A percentile compares a stretch with the other conserved stretches of the same genome.
These are phyloP conservation scores for Xerus rutilus DNA, from an alignment of 2,797 vertebrate genomes.

Conservation along the genomic window DNA sequence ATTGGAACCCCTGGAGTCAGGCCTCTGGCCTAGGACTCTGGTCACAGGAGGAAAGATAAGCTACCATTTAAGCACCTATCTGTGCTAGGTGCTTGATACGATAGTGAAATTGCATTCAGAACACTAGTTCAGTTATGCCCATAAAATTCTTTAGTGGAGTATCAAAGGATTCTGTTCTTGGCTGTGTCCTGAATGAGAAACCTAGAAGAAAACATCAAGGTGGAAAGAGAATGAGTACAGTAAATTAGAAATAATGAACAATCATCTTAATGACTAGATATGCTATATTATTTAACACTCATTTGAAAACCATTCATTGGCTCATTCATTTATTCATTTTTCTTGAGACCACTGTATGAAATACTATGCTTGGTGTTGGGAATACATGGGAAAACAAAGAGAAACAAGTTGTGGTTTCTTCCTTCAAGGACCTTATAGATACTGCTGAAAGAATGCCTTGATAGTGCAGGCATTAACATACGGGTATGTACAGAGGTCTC, in stretches of 20 bases:
- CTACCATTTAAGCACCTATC: neutral
- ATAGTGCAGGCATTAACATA: neutral
- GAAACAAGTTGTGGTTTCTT: neutral
- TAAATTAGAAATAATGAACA: neutral
- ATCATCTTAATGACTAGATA: neutral
- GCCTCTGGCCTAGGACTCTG: too few relatives aligned
- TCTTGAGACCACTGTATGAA: constrained; percentile 12
- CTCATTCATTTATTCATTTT: constrained; percentile 46
- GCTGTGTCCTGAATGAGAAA: constrained; percentile 10
- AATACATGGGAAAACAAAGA: constrained; percentile 28
- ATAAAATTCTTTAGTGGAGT: neutral
- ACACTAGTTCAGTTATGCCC: neutral
- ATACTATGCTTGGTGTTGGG: constrained; percentile 25
- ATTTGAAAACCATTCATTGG: neutral
- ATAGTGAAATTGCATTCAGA: constrained; percentile 1
- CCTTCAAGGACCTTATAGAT: neutral
- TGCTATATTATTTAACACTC: neutral
- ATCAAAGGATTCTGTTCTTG: neutral
- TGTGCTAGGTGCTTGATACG: neutral
- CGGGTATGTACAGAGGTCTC: neutral
- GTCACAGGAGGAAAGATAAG: neutral
- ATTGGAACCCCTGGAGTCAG: too few relatives aligned
- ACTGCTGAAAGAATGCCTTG: neutral
- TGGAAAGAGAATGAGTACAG: neutral
- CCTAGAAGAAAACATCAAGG: neutral